Conservation (phyloP, 35 echinoderm and acorn worm genomes). For the Heliocidaris erythrogramma region DNA sequence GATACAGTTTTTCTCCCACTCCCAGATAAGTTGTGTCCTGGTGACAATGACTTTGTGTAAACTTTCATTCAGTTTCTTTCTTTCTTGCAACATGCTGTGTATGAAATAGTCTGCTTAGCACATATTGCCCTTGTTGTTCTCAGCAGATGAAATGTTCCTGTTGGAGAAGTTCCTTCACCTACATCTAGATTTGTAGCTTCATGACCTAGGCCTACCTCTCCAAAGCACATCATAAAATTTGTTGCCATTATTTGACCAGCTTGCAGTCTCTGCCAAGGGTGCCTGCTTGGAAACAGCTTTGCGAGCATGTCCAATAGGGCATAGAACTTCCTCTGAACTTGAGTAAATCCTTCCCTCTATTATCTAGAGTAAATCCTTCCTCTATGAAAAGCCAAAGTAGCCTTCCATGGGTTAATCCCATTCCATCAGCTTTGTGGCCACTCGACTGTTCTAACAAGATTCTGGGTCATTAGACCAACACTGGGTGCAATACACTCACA, state of each 20-base stretch:
- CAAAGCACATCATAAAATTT: neutral
- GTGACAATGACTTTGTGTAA: neutral
- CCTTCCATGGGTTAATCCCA: slow-evolving; percentile 1
- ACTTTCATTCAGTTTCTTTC: no score
- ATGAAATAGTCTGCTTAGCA: no score
- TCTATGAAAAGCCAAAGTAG: neutral
- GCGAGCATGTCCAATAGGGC: neutral
- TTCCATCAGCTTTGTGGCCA: neutral
- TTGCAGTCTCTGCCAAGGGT: neutral
- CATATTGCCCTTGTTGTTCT: neutral
- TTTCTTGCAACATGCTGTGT: neutral
- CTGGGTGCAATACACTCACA: neutral
- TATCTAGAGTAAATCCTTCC: neutral
- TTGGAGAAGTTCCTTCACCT: neutral
- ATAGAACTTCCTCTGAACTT: neutral
- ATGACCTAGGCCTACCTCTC: neutral
- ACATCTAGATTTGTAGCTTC: no score
- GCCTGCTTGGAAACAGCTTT: neutral
- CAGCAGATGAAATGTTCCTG: neutral
- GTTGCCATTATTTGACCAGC: slow-evolving; percentile 8
- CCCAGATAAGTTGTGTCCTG: neutral
- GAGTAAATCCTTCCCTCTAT: neutral
- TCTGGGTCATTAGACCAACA: neutral
- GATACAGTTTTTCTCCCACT: neutral
- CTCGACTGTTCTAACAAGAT: neutral